These are phyloP conservation scores for Ginglymostoma cirratum DNA, from an alignment of 2,113 vertebrate species.

Conservation along the genomic window DNA sequence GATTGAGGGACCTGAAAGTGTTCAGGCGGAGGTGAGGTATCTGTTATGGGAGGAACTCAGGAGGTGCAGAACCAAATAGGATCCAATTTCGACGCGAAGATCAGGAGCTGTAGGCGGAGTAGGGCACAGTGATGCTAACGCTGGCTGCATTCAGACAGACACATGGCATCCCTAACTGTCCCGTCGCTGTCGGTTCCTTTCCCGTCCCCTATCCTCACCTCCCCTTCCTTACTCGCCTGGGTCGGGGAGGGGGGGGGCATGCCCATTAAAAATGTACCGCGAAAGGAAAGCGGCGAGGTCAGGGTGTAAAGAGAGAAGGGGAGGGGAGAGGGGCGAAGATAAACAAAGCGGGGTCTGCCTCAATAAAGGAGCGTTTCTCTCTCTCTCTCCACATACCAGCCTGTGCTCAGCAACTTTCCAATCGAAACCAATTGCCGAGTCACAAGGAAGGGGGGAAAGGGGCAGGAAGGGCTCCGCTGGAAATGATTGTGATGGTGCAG, in stretches of 20 bases:
- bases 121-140: too few species aligned
- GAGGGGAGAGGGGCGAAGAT: slow-evolving; percentile 20
- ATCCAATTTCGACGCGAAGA: too few species aligned
- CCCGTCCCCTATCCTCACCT: too few species aligned
- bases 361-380: neutral
- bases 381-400: neutral
- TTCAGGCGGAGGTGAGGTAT: too few species aligned
- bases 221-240: too few species aligned
- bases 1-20: too few species aligned
- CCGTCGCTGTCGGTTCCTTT: too few species aligned
- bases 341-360: slow-evolving; percentile 17
- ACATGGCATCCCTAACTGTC: neutral
- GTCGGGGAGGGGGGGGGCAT: neutral
- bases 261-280: slow-evolving; percentile 34
- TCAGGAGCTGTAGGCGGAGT: too few species aligned
- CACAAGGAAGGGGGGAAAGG: neutral
- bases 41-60: too few species aligned
- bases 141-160: too few species aligned
- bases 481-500: too few species aligned
- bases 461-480: neutral
- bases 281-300: neutral
- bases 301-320: neutral
- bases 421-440: neutral
- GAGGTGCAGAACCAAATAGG: too few species aligned
- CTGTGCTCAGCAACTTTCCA: neutral